Evolutionary conservation across 2,888 invertebrate species (phyloP), one percentile per base, ranked within the genome.

Genomic region (Caenorhabditis zanzibari): DNA sequence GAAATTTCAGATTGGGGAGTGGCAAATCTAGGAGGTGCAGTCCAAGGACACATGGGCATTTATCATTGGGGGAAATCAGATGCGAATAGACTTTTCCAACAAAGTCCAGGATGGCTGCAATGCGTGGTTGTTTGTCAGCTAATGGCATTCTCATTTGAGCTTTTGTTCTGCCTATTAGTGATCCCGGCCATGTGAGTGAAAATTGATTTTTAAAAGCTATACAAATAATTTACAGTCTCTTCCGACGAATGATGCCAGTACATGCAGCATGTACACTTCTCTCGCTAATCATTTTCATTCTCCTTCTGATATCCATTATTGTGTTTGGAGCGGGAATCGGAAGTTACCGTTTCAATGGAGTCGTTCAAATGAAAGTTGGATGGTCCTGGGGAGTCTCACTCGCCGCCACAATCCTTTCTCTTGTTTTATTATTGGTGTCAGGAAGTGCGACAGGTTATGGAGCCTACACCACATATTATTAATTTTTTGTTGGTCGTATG

Each of bases 381-480:
- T 84, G 84, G 84, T 84, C 84, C 0, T 84, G 84, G 84, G 81
- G 76, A 47, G 14, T 84, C 14, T 61, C 71, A 14, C 28, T 84
- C 16, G 80, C 80, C 28, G 77, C 81, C 9, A 64, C 75, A 24
- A 73, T 81, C 24, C 54, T 81, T 7, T 32, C 81, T 5, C 47
- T 81, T 4, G 10, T 77, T 9, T 41, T 84, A 0, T 54, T 84
- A n/a, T 35, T 77, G 41, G 58, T 77, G 12, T 73, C 38, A 19
- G 83, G 49, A 41, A 71, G 74, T 52, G 69, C 83, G 2, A 69
- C 68, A 44, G 83, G 83, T 63, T 82, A 82, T 59, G 75, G 72
- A 54, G 66, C 72, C 2, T 82, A 82, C 47, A 28, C 76, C 44
- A 59, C 76, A 61, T 75, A 32, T 61, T n/a, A 24, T 44, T 58